These are phyloP conservation scores for Hipparchia semele DNA, from an alignment of 2,888 invertebrate species.

Conservation along the genomic window DNA sequence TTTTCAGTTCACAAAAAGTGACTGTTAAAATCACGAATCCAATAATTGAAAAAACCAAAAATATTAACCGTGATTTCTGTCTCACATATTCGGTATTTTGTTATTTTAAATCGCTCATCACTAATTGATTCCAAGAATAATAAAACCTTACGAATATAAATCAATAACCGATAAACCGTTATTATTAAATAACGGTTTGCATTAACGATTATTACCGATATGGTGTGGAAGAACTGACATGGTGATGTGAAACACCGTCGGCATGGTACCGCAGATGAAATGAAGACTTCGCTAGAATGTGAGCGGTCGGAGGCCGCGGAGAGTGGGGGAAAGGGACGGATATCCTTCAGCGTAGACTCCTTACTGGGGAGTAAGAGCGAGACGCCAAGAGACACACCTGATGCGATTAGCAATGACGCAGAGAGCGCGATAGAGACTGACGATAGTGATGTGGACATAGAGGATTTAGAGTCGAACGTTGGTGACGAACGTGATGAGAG, in stretches of 20 bases:
- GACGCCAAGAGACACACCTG: conserved; percentile 60
- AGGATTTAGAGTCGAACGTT: conserved; percentile 71
- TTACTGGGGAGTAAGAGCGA: conserved; percentile 75
- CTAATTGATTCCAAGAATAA: background rate
- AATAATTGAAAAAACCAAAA: background rate
- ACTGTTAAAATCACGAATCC: background rate
- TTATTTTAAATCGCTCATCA: background rate
- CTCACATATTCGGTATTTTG: background rate
- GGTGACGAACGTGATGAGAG: conserved; percentile 74
- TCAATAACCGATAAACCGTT: background rate
- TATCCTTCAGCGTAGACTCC: conserved; percentile 89
- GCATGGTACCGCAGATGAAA: conserved; percentile 76
- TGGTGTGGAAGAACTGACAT: conserved; percentile 3
- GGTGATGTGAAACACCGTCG: conserved; percentile 35
- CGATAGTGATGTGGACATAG: conserved; percentile 80
- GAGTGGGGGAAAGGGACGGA: conserved; percentile 83
- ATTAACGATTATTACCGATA: conserved; percentile 1
- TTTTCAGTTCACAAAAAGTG: no score
- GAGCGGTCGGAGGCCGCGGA: conserved; percentile 78
- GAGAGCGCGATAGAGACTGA: conserved; percentile 71
- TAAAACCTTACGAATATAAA: background rate
- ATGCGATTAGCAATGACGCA: conserved; percentile 69
- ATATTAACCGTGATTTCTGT: background rate
- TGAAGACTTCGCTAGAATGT: conserved; percentile 81
- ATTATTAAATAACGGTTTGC: background rate